Conservation (phyloP, 2,888 invertebrate genomes). For the Phymatocera aterrima region DNA sequence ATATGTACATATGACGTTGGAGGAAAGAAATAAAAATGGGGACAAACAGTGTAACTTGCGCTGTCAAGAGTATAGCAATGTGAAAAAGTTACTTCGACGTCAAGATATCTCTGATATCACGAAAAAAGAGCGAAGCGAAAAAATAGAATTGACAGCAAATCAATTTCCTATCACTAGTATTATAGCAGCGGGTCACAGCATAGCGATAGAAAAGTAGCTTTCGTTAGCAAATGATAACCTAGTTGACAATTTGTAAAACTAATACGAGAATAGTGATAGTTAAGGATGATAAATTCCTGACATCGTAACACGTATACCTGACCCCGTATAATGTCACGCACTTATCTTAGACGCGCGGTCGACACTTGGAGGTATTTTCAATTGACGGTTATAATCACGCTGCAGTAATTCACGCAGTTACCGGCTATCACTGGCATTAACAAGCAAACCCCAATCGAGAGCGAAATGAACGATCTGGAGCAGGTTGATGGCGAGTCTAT, state of each 20-base stretch:
- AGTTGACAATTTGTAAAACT: neutral
- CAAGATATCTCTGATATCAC: neutral
- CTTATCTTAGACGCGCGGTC: conserved; percentile 6
- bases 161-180: neutral
- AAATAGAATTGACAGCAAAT: conserved; percentile 17
- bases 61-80: neutral
- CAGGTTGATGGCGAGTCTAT: too few species aligned
- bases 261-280: neutral
- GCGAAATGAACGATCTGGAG: too few species aligned
- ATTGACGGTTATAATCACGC: neutral
- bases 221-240: neutral
- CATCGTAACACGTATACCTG: neutral
- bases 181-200: neutral
- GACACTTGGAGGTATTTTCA: neutral
- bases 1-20: too few species aligned
- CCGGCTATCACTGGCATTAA: neutral
- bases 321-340: neutral
- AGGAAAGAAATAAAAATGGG: neutral
- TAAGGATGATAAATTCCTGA: conserved; percentile 2
- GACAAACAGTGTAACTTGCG: conserved; percentile 6
- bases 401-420: neutral
- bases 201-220: neutral
- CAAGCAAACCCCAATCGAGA: too few species aligned
- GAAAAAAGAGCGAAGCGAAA: neutral
- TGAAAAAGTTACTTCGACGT: neutral